phyloP scores from a whole-genome alignment of 1,140 invertebrate genomes.

The Drosophila pseudoobscura region DNA sequence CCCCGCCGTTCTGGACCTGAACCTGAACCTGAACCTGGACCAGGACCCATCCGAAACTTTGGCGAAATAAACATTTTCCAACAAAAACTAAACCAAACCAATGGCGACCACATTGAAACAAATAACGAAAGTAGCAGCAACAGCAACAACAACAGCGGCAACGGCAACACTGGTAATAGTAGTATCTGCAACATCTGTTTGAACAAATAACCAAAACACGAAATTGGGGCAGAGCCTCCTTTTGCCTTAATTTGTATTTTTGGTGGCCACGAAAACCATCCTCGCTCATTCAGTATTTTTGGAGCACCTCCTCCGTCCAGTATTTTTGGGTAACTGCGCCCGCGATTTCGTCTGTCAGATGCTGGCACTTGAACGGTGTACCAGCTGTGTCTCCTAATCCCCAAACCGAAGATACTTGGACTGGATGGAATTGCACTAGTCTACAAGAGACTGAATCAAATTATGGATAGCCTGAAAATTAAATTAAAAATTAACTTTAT shows the following conservation, averaged over 20 bases:
- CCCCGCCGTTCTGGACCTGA: too few relatives aligned
- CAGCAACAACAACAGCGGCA: conserved; percentile 14
- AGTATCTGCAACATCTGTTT: conserved; percentile 61
- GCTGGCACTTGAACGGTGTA: too few relatives aligned
- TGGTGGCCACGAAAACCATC: neutral
- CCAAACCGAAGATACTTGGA: too few relatives aligned
- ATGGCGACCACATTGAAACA: conserved; percentile 59
- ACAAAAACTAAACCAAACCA: conserved; percentile 49
- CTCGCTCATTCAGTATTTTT: conserved; percentile 9
- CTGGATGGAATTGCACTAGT: too few relatives aligned
- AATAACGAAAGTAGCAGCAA: conserved; percentile 30
- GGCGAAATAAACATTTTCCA: conserved; percentile 22
- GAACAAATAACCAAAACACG: conserved; percentile 73
- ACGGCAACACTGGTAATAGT: conserved; percentile 33
- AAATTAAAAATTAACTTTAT: too few relatives aligned
- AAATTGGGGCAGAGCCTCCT: conserved; percentile 17
- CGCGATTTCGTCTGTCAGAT: too few relatives aligned
- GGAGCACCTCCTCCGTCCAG: neutral
- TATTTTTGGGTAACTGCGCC: too few relatives aligned
- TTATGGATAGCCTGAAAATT: too few relatives aligned
- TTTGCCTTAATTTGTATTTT: neutral
- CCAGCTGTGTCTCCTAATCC: too few relatives aligned
- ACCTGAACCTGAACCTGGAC: neutral
- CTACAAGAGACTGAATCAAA: too few relatives aligned
- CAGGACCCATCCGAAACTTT: conserved; percentile 4